phyloP scores from a whole-genome alignment of 2,888 invertebrate species.

The Lacanobia oleracea region DNA sequence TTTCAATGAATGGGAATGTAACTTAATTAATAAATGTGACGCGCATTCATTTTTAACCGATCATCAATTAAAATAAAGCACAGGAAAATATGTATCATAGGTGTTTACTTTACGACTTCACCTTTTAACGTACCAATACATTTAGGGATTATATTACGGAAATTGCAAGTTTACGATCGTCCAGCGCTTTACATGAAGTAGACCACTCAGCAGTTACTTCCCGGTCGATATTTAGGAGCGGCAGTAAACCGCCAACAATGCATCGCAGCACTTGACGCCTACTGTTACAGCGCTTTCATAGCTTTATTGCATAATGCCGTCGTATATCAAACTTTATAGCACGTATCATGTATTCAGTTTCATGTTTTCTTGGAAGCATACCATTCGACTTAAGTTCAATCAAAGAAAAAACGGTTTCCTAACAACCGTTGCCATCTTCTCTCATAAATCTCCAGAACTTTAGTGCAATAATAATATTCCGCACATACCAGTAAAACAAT shows the following conservation, averaged over 20 bases:
- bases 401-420: background rate
- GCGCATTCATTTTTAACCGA: background rate
- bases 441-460: background rate
- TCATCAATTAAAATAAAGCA: background rate
- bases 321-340: conserved; percentile 41
- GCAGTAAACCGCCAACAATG: conserved; percentile 69
- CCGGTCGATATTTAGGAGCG: conserved; percentile 80
- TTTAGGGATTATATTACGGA: conserved; percentile 57
- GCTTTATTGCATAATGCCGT: conserved; percentile 48
- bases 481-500: background rate
- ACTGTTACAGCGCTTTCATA: conserved; percentile 58
- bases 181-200: conserved; percentile 48
- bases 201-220: conserved; percentile 67
- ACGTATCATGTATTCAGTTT: conserved; percentile 42
- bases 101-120: conserved; percentile 23
- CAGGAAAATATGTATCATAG: conserved; percentile 11
- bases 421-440: background rate
- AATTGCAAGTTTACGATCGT: conserved; percentile 63
- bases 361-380: conserved; percentile 14
- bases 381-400: background rate
- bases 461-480: background rate
- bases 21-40: background rate
- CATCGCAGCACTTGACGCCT: conserved; percentile 64
- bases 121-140: conserved; percentile 33
- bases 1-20: conserved; percentile 36